These are phyloP conservation scores for Spodoptera litura DNA, from an alignment of 1,140 invertebrate genomes.

Conservation along the genomic window DNA sequence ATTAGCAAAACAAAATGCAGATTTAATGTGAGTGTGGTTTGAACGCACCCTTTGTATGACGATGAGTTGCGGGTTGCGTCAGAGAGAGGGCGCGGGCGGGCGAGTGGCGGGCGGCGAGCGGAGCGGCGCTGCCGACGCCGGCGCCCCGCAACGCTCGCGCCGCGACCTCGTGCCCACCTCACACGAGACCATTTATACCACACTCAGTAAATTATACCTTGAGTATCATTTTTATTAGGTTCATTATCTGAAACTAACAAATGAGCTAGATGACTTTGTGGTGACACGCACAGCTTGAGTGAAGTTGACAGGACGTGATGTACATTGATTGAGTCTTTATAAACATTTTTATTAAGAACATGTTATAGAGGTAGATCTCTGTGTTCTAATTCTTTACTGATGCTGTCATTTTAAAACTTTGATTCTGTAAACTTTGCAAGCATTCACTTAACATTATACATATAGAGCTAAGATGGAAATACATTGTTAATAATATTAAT, in stretches of 20 bases:
- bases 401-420: too few species aligned
- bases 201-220: conserved; percentile 27
- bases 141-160: conserved; percentile 44
- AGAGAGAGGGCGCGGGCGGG: conserved; percentile 45
- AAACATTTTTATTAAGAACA: background rate
- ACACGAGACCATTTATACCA: conserved; percentile 51
- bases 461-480: background rate
- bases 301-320: background rate
- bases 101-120: conserved; percentile 51
- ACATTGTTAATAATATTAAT: background rate
- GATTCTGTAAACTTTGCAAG: too few species aligned
- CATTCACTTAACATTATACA: too few species aligned
- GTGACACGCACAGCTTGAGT: conserved; percentile 10
- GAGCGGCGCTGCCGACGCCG: conserved; percentile 33
- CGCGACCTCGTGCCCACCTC: conserved; percentile 67
- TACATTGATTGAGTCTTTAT: too few species aligned
- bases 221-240: conserved; percentile 14
- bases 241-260: conserved; percentile 12
- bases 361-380: background rate
- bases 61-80: conserved; percentile 53
- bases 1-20: background rate
- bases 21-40: conserved; percentile 8
- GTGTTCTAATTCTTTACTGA: too few species aligned
- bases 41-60: conserved; percentile 42
- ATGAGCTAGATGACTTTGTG: conserved; percentile 20